These are phyloP conservation scores for Ginglymostoma cirratum DNA, from an alignment of 2,113 vertebrate genomes.

Conservation along the genomic window DNA sequence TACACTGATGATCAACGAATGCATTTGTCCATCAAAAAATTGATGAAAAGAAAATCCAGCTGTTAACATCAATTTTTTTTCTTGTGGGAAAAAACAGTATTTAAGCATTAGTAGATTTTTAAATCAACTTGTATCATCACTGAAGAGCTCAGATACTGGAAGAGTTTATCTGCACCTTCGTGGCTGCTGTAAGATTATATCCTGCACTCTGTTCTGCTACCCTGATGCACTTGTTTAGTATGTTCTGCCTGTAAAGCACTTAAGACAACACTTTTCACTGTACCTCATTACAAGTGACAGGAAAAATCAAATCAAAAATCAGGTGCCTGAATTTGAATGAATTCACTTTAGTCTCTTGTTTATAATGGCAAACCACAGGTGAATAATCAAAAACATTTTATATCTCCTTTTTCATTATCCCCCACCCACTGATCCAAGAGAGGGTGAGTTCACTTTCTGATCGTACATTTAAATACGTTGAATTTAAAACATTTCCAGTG, in stretches of 20 bases:
- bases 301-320: neutral
- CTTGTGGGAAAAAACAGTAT: neutral
- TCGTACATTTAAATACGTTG: neutral
- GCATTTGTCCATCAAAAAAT: conserved; percentile 37
- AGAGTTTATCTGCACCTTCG: neutral
- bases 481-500: neutral
- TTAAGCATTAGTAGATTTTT: neutral
- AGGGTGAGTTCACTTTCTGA: neutral
- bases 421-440: neutral
- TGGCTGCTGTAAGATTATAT: too few relatives aligned
- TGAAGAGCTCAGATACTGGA: neutral
- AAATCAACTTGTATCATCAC: neutral
- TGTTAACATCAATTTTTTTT: neutral
- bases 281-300: too few relatives aligned
- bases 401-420: neutral
- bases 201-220: too few relatives aligned
- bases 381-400: neutral
- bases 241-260: too few relatives aligned
- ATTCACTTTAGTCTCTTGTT: neutral
- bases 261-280: too few relatives aligned
- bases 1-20: conserved; percentile 39
- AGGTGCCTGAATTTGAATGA: neutral
- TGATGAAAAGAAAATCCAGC: neutral
- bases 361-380: neutral
- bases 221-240: too few relatives aligned